phyloP scores from a whole-genome alignment of 2,888 invertebrate genomes.

The Rotaria socialis region DNA sequence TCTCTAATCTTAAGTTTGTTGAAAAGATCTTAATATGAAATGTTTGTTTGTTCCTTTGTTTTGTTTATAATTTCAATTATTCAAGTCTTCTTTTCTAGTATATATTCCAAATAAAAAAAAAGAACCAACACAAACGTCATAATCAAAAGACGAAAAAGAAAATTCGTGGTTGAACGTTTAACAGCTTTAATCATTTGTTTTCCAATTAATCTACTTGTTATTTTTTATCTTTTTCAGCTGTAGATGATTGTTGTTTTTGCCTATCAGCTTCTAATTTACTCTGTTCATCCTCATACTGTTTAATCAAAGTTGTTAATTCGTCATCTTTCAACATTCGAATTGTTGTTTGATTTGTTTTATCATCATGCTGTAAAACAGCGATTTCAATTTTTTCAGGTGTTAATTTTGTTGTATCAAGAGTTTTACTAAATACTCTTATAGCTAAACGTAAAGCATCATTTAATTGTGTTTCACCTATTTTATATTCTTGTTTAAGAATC shows the following conservation, averaged over 20 bases:
- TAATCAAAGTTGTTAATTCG: slow-evolving; percentile 42
- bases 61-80: no score
- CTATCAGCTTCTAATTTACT: slow-evolving; percentile 46
- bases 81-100: no score
- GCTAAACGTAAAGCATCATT: slow-evolving; percentile 82
- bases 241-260: slow-evolving; percentile 35
- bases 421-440: slow-evolving; percentile 90
- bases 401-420: slow-evolving; percentile 94
- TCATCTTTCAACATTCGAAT: slow-evolving; percentile 44
- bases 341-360: slow-evolving; percentile 40
- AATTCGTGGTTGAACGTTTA: neutral
- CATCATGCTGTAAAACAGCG: slow-evolving; percentile 24
- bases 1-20: no score
- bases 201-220: neutral
- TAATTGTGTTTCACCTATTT: slow-evolving; percentile 82
- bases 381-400: slow-evolving; percentile 71
- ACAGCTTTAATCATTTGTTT: neutral
- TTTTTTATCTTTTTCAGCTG: slow-evolving; percentile 15
- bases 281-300: slow-evolving; percentile 46
- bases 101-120: slow-evolving; percentile 16
- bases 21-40: no score
- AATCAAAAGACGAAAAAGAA: neutral
- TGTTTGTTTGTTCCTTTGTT: no score
- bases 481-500: slow-evolving; percentile 93
- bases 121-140: neutral